Evolutionary conservation across 1,140 invertebrate genomes (phyloP).

Genomic region (Solenopsis fugax): DNA sequence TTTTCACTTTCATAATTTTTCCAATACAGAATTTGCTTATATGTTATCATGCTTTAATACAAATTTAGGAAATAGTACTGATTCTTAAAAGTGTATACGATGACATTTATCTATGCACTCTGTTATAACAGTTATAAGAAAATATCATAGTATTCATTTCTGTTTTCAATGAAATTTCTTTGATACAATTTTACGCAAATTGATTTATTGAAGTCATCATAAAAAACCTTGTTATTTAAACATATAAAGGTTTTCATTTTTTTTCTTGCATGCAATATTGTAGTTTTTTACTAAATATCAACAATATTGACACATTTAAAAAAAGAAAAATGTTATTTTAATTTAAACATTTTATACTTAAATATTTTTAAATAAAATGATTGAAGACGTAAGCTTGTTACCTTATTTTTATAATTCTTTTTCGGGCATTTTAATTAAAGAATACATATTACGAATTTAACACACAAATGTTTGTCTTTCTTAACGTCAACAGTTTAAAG

Average conservation of each 20-base stretch:
- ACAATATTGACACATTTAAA: background rate
- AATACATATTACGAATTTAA: background rate
- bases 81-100: background rate
- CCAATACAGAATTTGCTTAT: background rate
- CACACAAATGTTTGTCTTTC: background rate
- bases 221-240: background rate
- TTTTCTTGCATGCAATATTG: background rate
- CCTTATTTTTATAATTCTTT: no score
- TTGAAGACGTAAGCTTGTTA: no score
- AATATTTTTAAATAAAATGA: no score
- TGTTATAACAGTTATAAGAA: background rate
- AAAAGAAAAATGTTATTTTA: background rate
- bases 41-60: background rate
- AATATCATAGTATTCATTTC: no score
- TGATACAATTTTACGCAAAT: background rate
- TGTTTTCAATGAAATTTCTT: conserved; percentile 7
- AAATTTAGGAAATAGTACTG: background rate
- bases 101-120: background rate
- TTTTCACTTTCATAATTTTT: background rate
- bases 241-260: background rate
- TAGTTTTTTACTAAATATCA: background rate
- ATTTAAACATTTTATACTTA: no score
- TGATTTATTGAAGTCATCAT: background rate
- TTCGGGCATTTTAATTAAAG: no score
- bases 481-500: background rate